Conservation (phyloP, 2,888 invertebrate species). For the Pyralis farinalis region DNA sequence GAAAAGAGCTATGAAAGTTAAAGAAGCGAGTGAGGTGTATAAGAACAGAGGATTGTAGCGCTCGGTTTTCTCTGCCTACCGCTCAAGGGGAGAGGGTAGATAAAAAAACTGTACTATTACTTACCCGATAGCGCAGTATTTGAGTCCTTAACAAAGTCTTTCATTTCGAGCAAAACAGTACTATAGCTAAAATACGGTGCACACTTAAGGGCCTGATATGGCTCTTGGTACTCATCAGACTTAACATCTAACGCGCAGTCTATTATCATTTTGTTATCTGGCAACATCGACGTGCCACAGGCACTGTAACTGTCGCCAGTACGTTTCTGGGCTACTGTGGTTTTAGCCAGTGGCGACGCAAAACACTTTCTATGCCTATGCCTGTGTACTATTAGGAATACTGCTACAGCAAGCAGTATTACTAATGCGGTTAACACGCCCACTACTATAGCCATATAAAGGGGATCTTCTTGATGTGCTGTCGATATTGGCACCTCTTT, state of each 20-base stretch:
- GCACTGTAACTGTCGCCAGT: constrained; percentile 80
- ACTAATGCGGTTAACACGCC: constrained; percentile 89
- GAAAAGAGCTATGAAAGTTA: no score
- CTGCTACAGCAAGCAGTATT: constrained; percentile 85
- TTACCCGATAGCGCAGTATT: constrained; percentile 63
- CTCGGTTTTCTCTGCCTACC: no score
- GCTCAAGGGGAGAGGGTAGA: no score
- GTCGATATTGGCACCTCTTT: constrained; percentile 84
- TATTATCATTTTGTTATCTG: constrained; percentile 76
- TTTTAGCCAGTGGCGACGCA: constrained; percentile 83
- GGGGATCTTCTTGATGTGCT: constrained; percentile 85
- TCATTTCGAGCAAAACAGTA: constrained; percentile 88
- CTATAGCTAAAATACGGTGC: constrained; percentile 89
- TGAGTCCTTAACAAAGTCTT: constrained; percentile 82
- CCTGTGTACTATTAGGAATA: constrained; percentile 86
- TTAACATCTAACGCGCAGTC: constrained; percentile 82
- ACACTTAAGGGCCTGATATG: constrained; percentile 88
- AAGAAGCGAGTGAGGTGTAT: no score
- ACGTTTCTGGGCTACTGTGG: constrained; percentile 61
- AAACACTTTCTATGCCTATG: constrained; percentile 87
- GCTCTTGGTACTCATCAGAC: constrained; percentile 89
- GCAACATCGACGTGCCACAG: constrained; percentile 77
- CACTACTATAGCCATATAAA: constrained; percentile 88
- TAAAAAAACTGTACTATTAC: no score
- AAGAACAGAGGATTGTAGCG: no score